Evolutionary conservation across 2,797 vertebrate genomes (phyloP).

Genomic region (Cygnus olor): DNA sequence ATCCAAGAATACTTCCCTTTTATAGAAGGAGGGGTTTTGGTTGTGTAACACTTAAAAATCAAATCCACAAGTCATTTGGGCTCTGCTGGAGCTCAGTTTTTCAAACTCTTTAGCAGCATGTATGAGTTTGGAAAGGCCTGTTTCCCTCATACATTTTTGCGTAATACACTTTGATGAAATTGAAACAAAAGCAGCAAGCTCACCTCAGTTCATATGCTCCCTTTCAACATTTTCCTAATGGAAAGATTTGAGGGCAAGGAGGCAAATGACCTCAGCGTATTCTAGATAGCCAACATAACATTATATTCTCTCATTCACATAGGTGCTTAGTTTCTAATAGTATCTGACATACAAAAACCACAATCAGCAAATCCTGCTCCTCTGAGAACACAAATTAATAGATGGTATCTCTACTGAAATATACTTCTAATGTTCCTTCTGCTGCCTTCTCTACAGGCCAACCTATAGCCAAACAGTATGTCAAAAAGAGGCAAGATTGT

Average conservation of each 20-base stretch:
- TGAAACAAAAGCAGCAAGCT: neutral
- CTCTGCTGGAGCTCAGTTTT: neutral
- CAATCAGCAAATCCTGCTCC: neutral
- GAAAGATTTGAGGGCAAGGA: neutral
- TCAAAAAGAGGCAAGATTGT: neutral
- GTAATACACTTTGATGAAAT: neutral
- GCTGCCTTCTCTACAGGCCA: neutral
- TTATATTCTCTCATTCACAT: neutral
- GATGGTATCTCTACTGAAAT: neutral
- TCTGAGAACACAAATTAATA: neutral
- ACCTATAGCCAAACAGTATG: neutral
- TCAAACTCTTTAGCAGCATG: neutral
- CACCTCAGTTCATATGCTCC: neutral
- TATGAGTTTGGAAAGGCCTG: neutral
- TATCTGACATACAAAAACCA: fast-evolving
- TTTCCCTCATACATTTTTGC: neutral
- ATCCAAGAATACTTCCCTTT: neutral
- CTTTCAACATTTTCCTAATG: neutral
- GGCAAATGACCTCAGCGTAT: neutral
- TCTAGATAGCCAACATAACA: neutral
- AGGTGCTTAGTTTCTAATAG: neutral
- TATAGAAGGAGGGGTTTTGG: neutral
- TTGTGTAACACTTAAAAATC: neutral
- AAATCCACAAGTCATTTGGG: neutral
- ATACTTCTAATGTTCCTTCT: neutral